These are phyloP conservation scores for Cairina moschata DNA, from an alignment of 2,113 vertebrate genomes.

Conservation along the genomic window DNA sequence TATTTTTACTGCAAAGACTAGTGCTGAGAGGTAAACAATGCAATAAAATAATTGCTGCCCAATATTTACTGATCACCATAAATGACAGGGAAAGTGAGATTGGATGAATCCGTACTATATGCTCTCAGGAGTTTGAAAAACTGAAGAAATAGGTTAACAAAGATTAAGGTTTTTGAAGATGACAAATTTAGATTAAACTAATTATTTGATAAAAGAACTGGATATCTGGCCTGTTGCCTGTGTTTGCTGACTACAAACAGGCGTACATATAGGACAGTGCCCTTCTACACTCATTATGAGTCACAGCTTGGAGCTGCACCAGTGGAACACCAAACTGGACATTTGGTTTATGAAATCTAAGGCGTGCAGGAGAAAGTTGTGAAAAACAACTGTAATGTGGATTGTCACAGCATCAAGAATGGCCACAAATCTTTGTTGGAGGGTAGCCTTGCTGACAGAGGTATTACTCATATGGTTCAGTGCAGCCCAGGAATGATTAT, in stretches of 20 bases:
- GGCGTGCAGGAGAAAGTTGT: not conserved
- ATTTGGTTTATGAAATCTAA: not conserved
- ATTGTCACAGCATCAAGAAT: not conserved
- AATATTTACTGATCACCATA: not conserved
- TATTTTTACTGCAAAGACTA: not conserved
- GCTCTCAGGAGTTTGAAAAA: not conserved
- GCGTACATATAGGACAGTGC: accelerated
- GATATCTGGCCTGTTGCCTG: not conserved
- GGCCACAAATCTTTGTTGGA: not conserved
- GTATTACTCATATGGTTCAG: not conserved
- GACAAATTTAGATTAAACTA: not conserved
- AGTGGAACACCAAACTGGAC: not conserved
- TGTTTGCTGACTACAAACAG: not conserved
- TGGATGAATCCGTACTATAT: not conserved
- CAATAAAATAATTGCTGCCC: not conserved
- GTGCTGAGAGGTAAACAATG: not conserved
- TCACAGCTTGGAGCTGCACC: not conserved
- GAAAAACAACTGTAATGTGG: not conserved
- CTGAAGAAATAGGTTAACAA: not conserved
- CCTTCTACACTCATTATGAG: not conserved
- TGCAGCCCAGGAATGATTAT: not conserved
- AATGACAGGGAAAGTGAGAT: not conserved
- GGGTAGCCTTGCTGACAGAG: not conserved
- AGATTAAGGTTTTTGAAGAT: not conserved
- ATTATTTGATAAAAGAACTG: not conserved